Conservation (phyloP, 2,113 vertebrate genomes). For the Apaloderma vittatum region DNA sequence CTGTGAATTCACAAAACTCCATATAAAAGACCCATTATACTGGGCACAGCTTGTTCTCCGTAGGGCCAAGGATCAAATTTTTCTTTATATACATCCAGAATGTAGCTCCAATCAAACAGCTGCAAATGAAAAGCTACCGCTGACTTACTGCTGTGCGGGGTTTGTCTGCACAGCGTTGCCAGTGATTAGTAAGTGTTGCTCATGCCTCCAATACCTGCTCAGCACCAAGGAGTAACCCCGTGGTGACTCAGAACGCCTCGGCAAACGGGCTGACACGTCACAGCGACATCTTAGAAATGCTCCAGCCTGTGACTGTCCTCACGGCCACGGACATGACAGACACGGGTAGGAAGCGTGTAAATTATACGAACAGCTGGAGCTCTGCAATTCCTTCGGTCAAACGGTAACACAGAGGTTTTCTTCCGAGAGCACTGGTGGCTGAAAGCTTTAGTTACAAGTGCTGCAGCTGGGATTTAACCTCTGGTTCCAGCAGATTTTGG, state of each 20-base stretch:
- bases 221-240: not conserved
- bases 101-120: not conserved
- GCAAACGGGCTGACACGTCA: not conserved
- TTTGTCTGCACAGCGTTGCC: not conserved
- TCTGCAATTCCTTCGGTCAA: not conserved
- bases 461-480: not conserved
- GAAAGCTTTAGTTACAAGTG: not conserved
- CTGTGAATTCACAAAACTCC: not conserved
- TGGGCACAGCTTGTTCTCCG: not conserved
- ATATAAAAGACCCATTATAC: not conserved
- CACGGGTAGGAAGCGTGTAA: not conserved
- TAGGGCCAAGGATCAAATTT: not conserved
- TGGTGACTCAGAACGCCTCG: not conserved
- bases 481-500: not conserved
- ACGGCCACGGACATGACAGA: accelerated
- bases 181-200: not conserved
- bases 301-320: not conserved
- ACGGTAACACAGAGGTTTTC: not conserved
- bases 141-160: not conserved
- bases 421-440: not conserved
- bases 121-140: not conserved
- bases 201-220: not conserved
- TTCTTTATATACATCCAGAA: not conserved
- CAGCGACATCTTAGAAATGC: not conserved
- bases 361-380: not conserved